These are phyloP conservation scores for Neocrepidodera transversa DNA, from an alignment of 2,888 invertebrate species.

Conservation along the genomic window DNA sequence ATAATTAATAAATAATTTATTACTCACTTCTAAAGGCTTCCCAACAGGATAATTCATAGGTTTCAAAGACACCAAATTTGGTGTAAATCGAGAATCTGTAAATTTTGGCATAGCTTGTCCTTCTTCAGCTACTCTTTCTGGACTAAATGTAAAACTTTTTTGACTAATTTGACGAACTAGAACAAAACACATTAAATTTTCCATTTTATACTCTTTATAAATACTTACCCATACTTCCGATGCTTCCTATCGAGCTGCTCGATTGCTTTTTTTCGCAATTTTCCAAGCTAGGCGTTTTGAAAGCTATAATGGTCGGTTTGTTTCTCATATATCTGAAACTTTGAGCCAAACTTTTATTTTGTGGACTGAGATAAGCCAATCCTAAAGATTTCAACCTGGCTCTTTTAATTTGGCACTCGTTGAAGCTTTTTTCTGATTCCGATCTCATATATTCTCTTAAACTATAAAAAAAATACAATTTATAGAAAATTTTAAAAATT, in stretches of 20 bases:
- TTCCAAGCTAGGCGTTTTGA: slow-evolving; percentile 83
- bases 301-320: slow-evolving; percentile 88
- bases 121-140: slow-evolving; percentile 67
- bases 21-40: slow-evolving; percentile 79
- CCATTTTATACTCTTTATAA: not conserved
- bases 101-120: slow-evolving; percentile 61
- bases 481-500: not conserved
- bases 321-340: slow-evolving; percentile 90
- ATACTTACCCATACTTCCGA: slow-evolving; percentile 54
- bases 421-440: slow-evolving; percentile 81
- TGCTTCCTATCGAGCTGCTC: slow-evolving; percentile 65
- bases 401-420: slow-evolving; percentile 70
- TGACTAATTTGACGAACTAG: slow-evolving; percentile 51
- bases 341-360: slow-evolving; percentile 80
- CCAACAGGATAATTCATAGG: slow-evolving; percentile 76
- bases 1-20: not conserved
- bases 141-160: slow-evolving; percentile 58
- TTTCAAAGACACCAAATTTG: slow-evolving; percentile 48
- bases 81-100: slow-evolving; percentile 51
- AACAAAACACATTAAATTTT: slow-evolving; percentile 4
- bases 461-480: slow-evolving; percentile 58
- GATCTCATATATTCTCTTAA: slow-evolving; percentile 76
- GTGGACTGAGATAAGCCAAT: slow-evolving; percentile 75
- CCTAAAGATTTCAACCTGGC: slow-evolving; percentile 72
- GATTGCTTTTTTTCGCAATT: slow-evolving; percentile 68